Percentiles rank a stretch among this genome's conserved stretches.
Evolutionary conservation across 2,113 vertebrate genomes (phyloP).

Genomic region (Brachyhypopomus occidentalis): DNA sequence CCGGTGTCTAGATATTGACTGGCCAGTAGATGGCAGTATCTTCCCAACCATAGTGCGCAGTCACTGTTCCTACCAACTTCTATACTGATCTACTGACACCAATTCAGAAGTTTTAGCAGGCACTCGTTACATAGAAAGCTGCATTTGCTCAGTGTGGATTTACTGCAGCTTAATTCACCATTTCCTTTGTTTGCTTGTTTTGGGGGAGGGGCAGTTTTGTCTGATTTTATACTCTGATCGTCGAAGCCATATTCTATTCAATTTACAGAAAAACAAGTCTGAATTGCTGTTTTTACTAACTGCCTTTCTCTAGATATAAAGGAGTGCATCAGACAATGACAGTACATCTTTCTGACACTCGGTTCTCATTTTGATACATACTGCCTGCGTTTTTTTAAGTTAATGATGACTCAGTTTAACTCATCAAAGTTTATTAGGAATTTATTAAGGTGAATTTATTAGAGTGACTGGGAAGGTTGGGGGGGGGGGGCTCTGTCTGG

Average conservation of each 20-base stretch:
- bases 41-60: background rate
- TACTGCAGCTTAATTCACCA: slow-evolving; percentile 8
- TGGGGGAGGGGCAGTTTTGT: slow-evolving; percentile 65
- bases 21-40: background rate
- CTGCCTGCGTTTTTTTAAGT: too few species aligned
- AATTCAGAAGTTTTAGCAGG: too few species aligned
- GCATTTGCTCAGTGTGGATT: slow-evolving; percentile 12
- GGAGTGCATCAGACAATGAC: background rate
- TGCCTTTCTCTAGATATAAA: slow-evolving; percentile 6
- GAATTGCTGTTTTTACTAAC: slow-evolving; percentile 42
- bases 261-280: slow-evolving; percentile 64
- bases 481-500: too few species aligned
- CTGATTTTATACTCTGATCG: slow-evolving; percentile 78
- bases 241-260: slow-evolving; percentile 58
- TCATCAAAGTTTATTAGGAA: too few species aligned
- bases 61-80: background rate
- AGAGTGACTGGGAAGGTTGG: too few species aligned
- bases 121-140: background rate
- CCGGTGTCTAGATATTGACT: background rate
- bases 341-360: background rate
- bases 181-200: slow-evolving; percentile 58
- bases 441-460: too few species aligned
- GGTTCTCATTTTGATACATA: background rate
- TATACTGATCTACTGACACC: background rate
- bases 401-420: too few species aligned